Evolutionary conservation across 2,888 invertebrate genomes (phyloP).

Genomic region (Orthosia gothica): DNA sequence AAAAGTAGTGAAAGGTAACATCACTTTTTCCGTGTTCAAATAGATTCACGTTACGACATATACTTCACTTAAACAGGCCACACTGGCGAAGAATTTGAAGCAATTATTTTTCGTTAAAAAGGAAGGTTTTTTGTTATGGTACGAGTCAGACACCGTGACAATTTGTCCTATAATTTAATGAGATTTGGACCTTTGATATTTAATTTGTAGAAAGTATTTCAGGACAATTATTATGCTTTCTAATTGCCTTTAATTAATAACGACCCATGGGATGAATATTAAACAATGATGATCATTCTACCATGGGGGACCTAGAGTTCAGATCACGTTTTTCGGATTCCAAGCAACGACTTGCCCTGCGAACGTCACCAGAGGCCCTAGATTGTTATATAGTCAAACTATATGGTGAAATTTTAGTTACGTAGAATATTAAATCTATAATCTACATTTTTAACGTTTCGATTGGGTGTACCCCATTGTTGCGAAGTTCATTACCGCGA

Average conservation of each 20-base stretch:
- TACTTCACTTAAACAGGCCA: constrained; percentile 29
- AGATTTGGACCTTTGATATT: background rate
- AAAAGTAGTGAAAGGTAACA: constrained; percentile 65
- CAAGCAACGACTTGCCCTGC: too few species aligned
- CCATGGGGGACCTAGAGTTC: background rate
- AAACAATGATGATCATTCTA: background rate
- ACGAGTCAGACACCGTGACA: constrained; percentile 8
- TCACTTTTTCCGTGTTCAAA: constrained; percentile 58
- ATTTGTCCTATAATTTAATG: background rate
- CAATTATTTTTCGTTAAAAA: constrained; percentile 16
- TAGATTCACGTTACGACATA: constrained; percentile 61
- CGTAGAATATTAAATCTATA: too few species aligned
- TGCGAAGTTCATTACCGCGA: too few species aligned
- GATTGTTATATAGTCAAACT: too few species aligned
- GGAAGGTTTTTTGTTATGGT: constrained; percentile 16
- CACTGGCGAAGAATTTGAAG: constrained; percentile 21
- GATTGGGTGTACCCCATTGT: too few species aligned
- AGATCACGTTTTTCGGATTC: too few species aligned
- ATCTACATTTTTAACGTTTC: too few species aligned
- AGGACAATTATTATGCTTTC: background rate
- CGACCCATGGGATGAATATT: background rate
- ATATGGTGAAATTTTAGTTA: too few species aligned
- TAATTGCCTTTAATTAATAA: background rate
- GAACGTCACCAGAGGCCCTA: too few species aligned
- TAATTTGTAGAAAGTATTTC: background rate